Evolutionary conservation across 1,140 invertebrate genomes (phyloP), one percentile per base, ranked within the genome.

Genomic region (Drosophila gunungcola): DNA sequence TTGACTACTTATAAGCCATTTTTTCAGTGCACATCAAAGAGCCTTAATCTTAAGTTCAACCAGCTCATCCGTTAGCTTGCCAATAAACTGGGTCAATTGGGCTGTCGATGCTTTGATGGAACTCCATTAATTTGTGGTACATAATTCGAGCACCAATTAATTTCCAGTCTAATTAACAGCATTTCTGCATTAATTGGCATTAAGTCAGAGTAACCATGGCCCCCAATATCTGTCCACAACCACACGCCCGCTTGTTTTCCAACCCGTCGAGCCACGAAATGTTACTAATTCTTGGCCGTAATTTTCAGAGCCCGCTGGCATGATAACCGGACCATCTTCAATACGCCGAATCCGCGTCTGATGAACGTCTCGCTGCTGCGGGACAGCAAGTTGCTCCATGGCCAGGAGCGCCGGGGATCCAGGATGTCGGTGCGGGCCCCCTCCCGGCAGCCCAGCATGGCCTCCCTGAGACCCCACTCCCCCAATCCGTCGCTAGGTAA

Each of bases 281-380:
- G 21, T 36, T 41, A 67, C 62, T 69, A 80, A 85, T 78, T 51
- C 43, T 13, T 25, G 39, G 0, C 48, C 27, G 10, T 54, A 13
- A 29, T 46, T 77, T 58, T 7, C 93, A 98, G 97, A 91, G 97
- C 97, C 21, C 94, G 97, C 80, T 98, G 97, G 96, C 95, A 96
- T 73, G 97, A 98, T 88, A 98, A 97, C 92, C 94, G 97, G 2
- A 97, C 97, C 16, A 98, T 98, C 84, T 98, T 98, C 94, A 98
- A 98, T 91, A 98, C 97, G 32, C 97, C 97, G n/a, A 98, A 98
- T 91, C 97, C 97, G 21, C 94, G 96, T 39, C 93, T 97, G 88
- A 97, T 97, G 96, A 97, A 97, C 90, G 96, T 97, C 10, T 97
- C 97, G 3, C 92, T 97, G 65, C 92, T 97, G 73, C 94, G 96